Evolutionary conservation across 2,113 vertebrate genomes (phyloP), one percentile per base, ranked within the genome.

Genomic region (Mungos mungo): DNA sequence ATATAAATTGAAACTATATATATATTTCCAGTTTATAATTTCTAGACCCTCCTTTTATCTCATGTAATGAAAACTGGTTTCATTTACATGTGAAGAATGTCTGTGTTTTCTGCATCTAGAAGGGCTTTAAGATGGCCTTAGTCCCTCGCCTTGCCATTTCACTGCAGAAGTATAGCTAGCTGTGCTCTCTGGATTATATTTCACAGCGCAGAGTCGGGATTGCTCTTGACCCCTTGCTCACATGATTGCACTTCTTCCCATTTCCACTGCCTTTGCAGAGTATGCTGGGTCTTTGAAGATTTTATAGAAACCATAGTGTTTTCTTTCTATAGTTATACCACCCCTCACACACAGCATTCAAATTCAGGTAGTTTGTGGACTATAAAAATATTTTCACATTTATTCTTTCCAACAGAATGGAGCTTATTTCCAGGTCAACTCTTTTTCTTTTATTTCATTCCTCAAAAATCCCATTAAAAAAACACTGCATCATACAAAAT

Each of bases 321-420:
- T 79, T 5, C 57, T 93, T 87, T 95, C 68, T 85, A 35, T 90
- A 72, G 38, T 88, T 66, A 90, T 50, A 60, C 50, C 29, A 60
- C 15, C 35, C 47, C 19, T 87, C 31, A 13, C 2, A 72, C 72
- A 52, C 63, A 81, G 6, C 71, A 54, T 38, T 41, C 80, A 76
- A 66, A 31, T 74, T 95, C 25, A 83, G n/a, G 16, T 83, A 74
- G 23, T 90, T 90, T 90, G 33, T 80, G 7, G 54, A 69, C 29
- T 90, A 29, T 72, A 74, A 87, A 86, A 77, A 96, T 27, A 68
- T 80, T 89, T 86, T 63, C 79, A 11, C 54, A 31, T 80, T 93
- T 90, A 90, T 94, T 96, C 69, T 90, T 96, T 97, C 19, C 74
- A 74, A 84, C 33, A 94, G 13, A 16, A 93, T 35, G 41, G 63